A percentile compares a stretch with the other conserved stretches of the same genome.
Conservation (phyloP, 2,888 invertebrate species). For the Blastobasis lacticolella region DNA sequence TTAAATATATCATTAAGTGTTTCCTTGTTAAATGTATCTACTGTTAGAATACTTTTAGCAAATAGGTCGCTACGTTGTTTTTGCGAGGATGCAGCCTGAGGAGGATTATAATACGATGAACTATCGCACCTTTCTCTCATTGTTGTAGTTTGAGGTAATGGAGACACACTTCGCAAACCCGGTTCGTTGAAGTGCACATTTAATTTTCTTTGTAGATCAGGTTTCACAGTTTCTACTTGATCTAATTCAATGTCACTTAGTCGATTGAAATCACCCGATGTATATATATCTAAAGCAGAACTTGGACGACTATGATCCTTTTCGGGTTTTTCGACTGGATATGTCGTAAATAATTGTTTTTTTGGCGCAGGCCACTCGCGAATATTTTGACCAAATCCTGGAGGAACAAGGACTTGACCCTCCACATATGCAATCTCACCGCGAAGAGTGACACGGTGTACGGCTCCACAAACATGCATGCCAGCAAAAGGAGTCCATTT, state of each 20-base stretch:
- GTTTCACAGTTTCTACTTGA: conserved; percentile 40
- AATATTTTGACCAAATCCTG: conserved; percentile 92
- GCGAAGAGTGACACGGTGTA: conserved; percentile 94
- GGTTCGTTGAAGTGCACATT: conserved; percentile 77
- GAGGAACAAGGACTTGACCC: conserved; percentile 89
- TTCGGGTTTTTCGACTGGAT: conserved; percentile 49
- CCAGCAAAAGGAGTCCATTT: conserved; percentile 99
- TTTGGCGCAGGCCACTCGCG: conserved; percentile 78
- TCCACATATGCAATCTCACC: conserved; percentile 98
- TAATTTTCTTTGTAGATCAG: conserved; percentile 46
- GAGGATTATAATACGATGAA: conserved; percentile 62
- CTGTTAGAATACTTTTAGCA: conserved; percentile 89
- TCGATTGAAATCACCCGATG: conserved; percentile 44
- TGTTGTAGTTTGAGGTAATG: conserved; percentile 47
- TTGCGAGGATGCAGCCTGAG: conserved; percentile 51
- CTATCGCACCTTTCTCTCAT: conserved; percentile 74
- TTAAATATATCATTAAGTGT: conserved; percentile 95
- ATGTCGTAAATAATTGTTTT: conserved; percentile 44
- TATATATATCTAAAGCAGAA: conserved; percentile 71
- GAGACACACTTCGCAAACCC: conserved; percentile 63
- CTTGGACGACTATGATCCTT: conserved; percentile 70
- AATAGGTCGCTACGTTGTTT: conserved; percentile 63
- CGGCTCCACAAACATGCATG: conserved; percentile 86
- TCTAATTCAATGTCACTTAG: conserved; percentile 57
- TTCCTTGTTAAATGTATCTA: conserved; percentile 90